Conservation (phyloP, 2,888 invertebrate species). For the Cephus runcator region DNA sequence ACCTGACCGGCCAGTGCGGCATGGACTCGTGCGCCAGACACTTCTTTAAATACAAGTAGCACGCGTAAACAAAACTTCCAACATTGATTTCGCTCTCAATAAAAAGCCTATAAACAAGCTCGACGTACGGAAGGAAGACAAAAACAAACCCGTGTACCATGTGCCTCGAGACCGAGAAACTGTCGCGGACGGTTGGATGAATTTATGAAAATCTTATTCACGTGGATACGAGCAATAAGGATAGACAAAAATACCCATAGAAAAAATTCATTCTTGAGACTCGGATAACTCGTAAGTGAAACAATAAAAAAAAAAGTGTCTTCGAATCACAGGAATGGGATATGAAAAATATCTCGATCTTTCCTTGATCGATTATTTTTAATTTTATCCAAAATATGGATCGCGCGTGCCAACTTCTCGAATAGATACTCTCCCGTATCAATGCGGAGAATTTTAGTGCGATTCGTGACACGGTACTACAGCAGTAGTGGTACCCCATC, state of each 20-base stretch:
- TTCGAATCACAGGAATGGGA: neutral
- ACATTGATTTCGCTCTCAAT: neutral
- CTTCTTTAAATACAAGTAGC: conserved; percentile 49
- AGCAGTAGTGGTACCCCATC: neutral
- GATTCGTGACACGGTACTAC: neutral
- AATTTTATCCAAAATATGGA: neutral
- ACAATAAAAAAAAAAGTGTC: neutral
- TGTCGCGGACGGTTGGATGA: neutral
- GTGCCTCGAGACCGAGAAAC: neutral
- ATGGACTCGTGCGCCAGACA: conserved; percentile 58
- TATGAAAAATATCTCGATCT: neutral
- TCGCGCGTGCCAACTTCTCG: neutral
- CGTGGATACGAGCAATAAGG: neutral
- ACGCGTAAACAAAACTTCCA: conserved; percentile 31
- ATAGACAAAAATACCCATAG: neutral
- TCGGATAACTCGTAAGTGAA: neutral
- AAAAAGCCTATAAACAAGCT: neutral
- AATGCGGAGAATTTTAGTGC: neutral
- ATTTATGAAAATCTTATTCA: neutral
- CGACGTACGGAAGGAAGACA: neutral
- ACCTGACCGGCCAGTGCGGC: conserved; percentile 60
- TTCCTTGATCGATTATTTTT: neutral
- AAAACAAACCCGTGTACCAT: neutral
- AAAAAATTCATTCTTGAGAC: neutral
- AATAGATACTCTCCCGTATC: neutral